A percentile compares a stretch with the other conserved stretches of the same genome.
phyloP scores from a whole-genome alignment of 1,140 invertebrate genomes.

The Diuraphis noxia region DNA sequence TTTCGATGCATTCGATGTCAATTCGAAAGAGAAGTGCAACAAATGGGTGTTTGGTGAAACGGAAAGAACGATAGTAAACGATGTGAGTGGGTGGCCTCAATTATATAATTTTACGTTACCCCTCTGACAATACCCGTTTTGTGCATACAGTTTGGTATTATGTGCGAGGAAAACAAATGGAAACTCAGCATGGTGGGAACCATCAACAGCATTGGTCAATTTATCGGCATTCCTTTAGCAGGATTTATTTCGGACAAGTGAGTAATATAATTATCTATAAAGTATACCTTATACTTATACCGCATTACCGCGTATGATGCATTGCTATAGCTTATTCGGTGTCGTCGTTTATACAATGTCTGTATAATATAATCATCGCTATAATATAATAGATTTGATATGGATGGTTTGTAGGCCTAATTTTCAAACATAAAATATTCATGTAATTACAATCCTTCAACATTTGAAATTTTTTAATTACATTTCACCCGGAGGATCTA shows the following conservation, averaged over 20 bases:
- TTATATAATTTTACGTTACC: not conserved
- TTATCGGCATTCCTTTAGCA: constrained; percentile 65
- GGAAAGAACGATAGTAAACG: constrained; percentile 65
- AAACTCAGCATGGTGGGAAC: constrained; percentile 68
- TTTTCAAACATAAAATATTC: no score
- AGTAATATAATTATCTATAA: constrained; percentile 52
- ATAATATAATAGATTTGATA: no score
- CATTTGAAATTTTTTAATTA: no score
- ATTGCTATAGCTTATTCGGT: no score
- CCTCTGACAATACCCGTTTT: not conserved
- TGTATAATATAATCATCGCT: no score
- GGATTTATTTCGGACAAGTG: constrained; percentile 67
- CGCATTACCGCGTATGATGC: no score
- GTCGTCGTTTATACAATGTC: no score
- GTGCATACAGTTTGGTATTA: constrained; percentile 63
- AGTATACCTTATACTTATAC: no score
- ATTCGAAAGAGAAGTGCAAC: constrained; percentile 59
- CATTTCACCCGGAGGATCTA: no score
- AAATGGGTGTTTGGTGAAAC: constrained; percentile 62
- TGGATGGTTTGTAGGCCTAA: no score
- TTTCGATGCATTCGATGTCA: constrained; percentile 48
- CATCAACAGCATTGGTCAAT: constrained; percentile 66
- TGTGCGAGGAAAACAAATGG: constrained; percentile 67
- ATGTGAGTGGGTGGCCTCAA: constrained; percentile 60
- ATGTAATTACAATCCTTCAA: no score